Evolutionary conservation across 1,140 invertebrate genomes (phyloP), one percentile per base, ranked within the genome.

Genomic region (Rhagoletis pomonella): DNA sequence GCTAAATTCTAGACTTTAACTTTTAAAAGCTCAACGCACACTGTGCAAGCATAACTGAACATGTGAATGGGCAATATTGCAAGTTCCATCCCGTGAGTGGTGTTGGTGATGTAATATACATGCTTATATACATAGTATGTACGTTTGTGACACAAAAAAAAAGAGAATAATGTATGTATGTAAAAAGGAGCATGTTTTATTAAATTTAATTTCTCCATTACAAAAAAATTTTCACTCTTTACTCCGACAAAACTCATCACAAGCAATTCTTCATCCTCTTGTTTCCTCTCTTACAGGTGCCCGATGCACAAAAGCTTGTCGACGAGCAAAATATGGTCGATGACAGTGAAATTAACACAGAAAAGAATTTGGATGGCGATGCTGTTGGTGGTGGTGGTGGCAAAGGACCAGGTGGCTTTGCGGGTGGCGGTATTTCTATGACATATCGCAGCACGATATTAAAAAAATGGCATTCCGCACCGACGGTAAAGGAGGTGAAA

Each of bases 401-500:
- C 29, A 89, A 90, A 3, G 90, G 90, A 88, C 91, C 91, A 9
- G 89, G 89, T 50, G 91, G 91, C 42, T 91, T 92, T 90, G 90
- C 90, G 6, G 17, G 89, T 0, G 91, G 91, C 1, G 92, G 91
- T 87, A 90, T 93, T 60, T 91, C 91, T 44, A 90, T 91, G 88
- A 93, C 92, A 87, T 93, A 93, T 90, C 90, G 91, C 88, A 92
- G 89, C n/a, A 58, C 89, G 29, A 77, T 88, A 84, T 93, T 98
- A 44, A 95, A 96, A 88, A 94, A 95, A 88, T 98, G 97, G 97
- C 93, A 95, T 87, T 94, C 95, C 10, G 96, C 96, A 5, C 96
- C 96, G 59, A 92, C 95, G 4, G 95, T 98, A 0, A 92, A 93
- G 60, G 96, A 96, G 88, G 94, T 94, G n/a, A 94, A 94, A 62